Percentiles rank a stretch among this genome's conserved stretches.
Evolutionary conservation across 64 coral and sea anemone genomes (phyloP).

Genomic region (Hydrozoanthus tunicans): DNA sequence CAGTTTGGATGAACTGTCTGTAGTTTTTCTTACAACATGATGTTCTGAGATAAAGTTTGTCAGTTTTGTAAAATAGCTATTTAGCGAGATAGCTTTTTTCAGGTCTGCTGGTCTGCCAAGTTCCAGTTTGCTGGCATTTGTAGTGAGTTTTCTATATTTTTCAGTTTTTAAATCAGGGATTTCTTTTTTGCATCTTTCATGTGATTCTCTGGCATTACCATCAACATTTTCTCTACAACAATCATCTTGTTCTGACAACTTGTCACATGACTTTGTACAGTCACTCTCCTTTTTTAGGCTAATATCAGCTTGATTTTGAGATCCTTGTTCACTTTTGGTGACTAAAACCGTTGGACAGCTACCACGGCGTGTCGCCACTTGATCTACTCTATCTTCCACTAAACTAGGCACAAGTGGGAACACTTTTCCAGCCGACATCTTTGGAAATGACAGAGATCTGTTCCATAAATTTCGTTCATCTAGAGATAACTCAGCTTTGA

Average conservation of each 20-base stretch:
- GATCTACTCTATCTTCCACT: not conserved
- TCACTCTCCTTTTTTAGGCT: too few relatives aligned
- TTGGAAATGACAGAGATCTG: conserved; percentile 48
- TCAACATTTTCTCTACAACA: not conserved
- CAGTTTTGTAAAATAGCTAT: conserved; percentile 40
- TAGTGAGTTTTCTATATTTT: not conserved
- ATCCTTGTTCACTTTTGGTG: conserved; percentile 2
- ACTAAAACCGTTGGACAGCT: conserved; percentile 15
- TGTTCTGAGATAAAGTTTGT: not conserved
- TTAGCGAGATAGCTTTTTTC: conserved; percentile 57
- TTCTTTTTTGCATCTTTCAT: not conserved
- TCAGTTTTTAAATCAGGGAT: not conserved
- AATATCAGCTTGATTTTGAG: not conserved
- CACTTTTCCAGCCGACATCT: conserved; percentile 25
- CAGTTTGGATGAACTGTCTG: not conserved
- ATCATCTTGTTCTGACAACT: not conserved
- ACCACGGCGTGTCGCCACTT: not conserved
- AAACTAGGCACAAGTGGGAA: not conserved
- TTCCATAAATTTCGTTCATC: conserved; percentile 4
- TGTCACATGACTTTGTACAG: too few relatives aligned
- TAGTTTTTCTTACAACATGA: not conserved
- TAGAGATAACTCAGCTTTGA: not conserved
- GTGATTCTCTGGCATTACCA: not conserved
- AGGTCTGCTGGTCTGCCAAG: conserved; percentile 20
- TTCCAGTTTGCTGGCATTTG: not conserved